Conservation (phyloP, 1,140 invertebrate species). For the Sminthurides bifidus region DNA sequence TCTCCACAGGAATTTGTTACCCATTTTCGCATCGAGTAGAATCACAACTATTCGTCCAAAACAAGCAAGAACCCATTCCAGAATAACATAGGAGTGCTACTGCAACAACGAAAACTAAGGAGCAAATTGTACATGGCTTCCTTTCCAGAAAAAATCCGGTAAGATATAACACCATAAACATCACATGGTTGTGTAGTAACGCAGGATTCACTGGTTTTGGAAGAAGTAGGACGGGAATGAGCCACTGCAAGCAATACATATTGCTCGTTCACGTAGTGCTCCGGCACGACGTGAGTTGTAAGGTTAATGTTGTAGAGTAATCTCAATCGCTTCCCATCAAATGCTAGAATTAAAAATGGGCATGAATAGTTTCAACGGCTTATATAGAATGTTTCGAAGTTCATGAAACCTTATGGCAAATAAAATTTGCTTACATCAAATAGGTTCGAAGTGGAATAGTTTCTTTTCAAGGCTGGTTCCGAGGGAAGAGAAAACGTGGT, state of each 20-base stretch:
- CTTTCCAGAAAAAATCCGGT: constrained; percentile 86
- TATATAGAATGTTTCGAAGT: no score
- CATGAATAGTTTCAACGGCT: no score
- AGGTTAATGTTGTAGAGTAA: no score
- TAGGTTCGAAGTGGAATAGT: no score
- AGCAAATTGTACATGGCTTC: constrained; percentile 91
- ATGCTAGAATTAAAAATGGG: no score
- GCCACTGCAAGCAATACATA: constrained; percentile 98
- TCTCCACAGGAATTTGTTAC: constrained; percentile 30
- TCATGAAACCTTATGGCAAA: no score
- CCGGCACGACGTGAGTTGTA: background rate
- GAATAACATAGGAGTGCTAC: constrained; percentile 91
- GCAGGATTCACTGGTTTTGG: constrained; percentile 93
- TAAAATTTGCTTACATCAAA: no score
- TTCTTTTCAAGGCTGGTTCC: no score
- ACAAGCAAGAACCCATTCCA: constrained; percentile 83
- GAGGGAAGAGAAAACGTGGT: no score
- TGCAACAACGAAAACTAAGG: constrained; percentile 68
- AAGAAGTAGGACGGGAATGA: constrained; percentile 90
- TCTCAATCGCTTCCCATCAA: no score
- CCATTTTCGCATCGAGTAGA: constrained; percentile 57
- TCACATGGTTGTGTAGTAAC: constrained; percentile 85
- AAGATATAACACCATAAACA: constrained; percentile 89
- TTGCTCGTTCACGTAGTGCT: background rate
- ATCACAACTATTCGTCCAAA: constrained; percentile 72